These are phyloP conservation scores for Zaprionus kolodkinae DNA, from an alignment of 1,140 invertebrate genomes.

Conservation along the genomic window DNA sequence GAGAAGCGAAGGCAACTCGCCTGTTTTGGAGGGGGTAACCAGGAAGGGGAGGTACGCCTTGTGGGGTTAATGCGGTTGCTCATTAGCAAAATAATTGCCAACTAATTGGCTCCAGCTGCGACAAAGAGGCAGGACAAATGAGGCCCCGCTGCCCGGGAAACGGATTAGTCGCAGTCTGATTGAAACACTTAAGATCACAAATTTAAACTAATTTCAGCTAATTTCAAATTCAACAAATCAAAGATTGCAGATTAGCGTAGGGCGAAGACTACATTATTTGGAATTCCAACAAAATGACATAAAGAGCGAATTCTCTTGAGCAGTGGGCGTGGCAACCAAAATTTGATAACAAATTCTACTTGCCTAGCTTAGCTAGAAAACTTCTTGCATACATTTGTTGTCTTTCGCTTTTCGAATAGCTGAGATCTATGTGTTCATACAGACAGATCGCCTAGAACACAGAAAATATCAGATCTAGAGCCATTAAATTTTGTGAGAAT, in stretches of 20 bases:
- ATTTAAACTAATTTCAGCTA: conserved; percentile 15
- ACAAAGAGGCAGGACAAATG: not conserved
- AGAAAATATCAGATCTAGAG: too few species aligned
- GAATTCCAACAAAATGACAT: not conserved
- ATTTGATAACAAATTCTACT: too few species aligned
- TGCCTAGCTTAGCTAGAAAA: too few species aligned
- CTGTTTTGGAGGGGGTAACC: not conserved
- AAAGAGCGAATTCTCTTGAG: not conserved
- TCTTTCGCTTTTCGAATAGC: too few species aligned
- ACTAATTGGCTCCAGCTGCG: conserved; percentile 57
- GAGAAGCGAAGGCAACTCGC: not conserved
- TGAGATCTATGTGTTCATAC: too few species aligned
- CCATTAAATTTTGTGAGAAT: too few species aligned
- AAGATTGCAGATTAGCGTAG: not conserved
- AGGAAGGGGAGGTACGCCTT: not conserved
- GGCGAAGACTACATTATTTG: not conserved
- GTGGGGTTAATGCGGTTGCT: conserved; percentile 62
- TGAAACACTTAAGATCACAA: conserved; percentile 30
- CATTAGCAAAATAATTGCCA: conserved; percentile 71
- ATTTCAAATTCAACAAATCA: not conserved
- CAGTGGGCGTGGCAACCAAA: too few species aligned
- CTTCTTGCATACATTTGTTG: too few species aligned
- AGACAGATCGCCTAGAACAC: too few species aligned
- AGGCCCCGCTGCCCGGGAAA: conserved; percentile 22
- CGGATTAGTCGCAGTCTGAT: conserved; percentile 35